Base-by-base conservation (phyloP, 2,113 vertebrate species). In the Chlorodrepanis virens region DNA sequence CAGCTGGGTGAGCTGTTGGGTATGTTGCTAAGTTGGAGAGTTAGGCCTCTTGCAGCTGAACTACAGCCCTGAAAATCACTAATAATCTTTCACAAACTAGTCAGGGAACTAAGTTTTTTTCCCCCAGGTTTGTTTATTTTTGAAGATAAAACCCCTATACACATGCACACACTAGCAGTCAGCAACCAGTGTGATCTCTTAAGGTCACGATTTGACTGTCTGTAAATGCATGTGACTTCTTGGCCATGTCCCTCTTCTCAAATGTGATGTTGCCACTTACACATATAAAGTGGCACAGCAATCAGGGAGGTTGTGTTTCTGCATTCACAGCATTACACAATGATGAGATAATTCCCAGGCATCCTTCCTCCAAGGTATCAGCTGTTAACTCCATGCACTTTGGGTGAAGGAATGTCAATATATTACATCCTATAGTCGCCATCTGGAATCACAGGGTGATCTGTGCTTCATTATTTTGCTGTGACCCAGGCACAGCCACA, bases 41-140 rank as follows among this genome's bases (percentile, higher is more conserved):
- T 91, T 83, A 88, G 52, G 56, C 56, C 39, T 83, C 33, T 79
- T 82, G 61, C 45, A 94, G 37, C 49, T 90, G 65, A 91, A 72
- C 87, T 67, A 50, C 63, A 78, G 67, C 64, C 96, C 84, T 93
- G 75, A 83, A 93, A 85, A 79, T 86, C 56, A 54, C 33, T 75
- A 64, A 54, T 20, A 35, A 37, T 71, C 44, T 90, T 71, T 60
- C 17, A 7, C 77, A 79, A n/a, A 29, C 42, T 40, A 52, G 74
- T 63, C 63, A 77, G 67, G 77, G 56, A 93, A 24, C 57, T 67
- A 81, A 69, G 61, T 19, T 14, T 1, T 68, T 69, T 91, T 92
- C 23, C 19, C 12, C 47, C 78, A 59, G 79, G 33, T 60, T 50
- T 65, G 63, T 79, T 91, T 85, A 39, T 93, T 93, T 93, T 78